phyloP scores from a whole-genome alignment of 2,888 invertebrate species.

The Autographa gamma region DNA sequence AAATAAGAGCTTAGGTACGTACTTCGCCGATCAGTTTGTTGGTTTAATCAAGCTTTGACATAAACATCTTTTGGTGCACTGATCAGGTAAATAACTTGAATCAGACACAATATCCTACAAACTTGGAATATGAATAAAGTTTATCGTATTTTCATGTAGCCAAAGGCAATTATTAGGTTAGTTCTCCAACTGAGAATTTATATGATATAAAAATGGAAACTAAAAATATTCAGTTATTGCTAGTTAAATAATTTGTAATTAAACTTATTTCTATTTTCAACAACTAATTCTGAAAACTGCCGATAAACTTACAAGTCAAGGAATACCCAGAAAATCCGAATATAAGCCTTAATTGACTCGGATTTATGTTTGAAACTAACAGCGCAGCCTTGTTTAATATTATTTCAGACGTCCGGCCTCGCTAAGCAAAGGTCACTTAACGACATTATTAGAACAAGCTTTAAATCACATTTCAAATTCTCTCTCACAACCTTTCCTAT shows the following conservation, averaged over 20 bases:
- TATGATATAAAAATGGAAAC: no score
- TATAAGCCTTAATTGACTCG: conserved; percentile 7
- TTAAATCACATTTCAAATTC: no score
- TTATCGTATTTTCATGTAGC: no score
- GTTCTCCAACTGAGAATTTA: no score
- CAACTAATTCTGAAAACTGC: conserved; percentile 24
- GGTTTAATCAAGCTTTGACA: background rate
- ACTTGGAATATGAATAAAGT: no score
- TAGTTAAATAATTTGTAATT: conserved; percentile 23
- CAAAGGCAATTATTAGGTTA: no score
- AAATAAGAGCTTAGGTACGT: background rate
- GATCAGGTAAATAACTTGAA: conserved; percentile 12
- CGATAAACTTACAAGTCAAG: conserved; percentile 24
- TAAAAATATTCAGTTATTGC: no score
- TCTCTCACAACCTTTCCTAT: no score
- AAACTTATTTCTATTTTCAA: conserved; percentile 20
- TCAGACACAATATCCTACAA: background rate
- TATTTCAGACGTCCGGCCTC: no score
- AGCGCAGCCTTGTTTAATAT: background rate
- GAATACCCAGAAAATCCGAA: conserved; percentile 20
- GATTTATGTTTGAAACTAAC: background rate
- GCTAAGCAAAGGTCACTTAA: no score
- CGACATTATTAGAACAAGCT: no score
- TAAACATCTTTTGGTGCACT: background rate
- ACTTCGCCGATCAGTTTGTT: background rate